phyloP scores from a whole-genome alignment of 2,888 invertebrate species.

The Emmelina monodactyla region DNA sequence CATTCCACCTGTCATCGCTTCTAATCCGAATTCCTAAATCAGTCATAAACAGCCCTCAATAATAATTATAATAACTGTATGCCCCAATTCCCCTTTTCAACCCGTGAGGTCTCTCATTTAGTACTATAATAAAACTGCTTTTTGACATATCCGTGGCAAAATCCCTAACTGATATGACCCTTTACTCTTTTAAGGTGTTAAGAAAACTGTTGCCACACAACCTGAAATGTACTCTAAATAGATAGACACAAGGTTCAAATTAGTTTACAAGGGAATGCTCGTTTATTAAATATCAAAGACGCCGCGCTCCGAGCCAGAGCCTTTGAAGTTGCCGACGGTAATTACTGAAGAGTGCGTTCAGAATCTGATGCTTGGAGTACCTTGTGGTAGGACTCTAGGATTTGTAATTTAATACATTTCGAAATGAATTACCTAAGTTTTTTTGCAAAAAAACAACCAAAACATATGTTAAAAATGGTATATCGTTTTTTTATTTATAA shows the following conservation, averaged over 20 bases:
- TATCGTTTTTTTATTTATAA: too few relatives aligned
- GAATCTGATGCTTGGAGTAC: background rate
- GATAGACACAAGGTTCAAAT: conserved; percentile 11
- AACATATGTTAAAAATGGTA: too few relatives aligned
- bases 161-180: conserved; percentile 63
- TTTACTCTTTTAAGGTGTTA: conserved; percentile 65
- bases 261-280: conserved; percentile 20
- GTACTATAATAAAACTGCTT: conserved; percentile 60
- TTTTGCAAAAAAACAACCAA: too few relatives aligned
- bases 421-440: too few relatives aligned
- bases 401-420: too few relatives aligned
- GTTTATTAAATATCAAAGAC: conserved; percentile 61
- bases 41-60: conserved; percentile 16
- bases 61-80: conserved; percentile 30
- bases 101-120: conserved; percentile 60
- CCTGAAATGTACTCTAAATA: conserved; percentile 16
- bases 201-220: conserved; percentile 26
- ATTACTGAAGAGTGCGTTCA: conserved; percentile 43
- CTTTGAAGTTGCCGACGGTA: conserved; percentile 54
- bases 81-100: conserved; percentile 40
- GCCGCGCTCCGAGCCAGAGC: conserved; percentile 47
- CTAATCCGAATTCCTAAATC: conserved; percentile 21
- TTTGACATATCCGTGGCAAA: conserved; percentile 68
- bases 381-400: conserved; percentile 28
- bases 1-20: conserved; percentile 5